phyloP scores from a whole-genome alignment of 2,888 invertebrate genomes.

The Synergus laeviventris region DNA sequence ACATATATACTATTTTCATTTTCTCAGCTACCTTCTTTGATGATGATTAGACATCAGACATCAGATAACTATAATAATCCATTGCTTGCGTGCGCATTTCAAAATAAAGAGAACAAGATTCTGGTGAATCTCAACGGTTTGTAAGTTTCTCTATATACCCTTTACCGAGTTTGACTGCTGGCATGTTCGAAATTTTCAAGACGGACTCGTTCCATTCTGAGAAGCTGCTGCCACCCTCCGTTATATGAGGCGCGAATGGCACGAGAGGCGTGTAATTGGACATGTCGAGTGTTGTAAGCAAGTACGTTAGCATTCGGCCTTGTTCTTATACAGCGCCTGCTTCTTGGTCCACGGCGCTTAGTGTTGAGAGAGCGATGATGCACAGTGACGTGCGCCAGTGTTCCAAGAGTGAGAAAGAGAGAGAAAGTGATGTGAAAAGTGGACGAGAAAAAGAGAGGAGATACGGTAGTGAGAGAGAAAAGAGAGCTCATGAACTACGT shows the following conservation, averaged over 20 bases:
- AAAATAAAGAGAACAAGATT: not conserved
- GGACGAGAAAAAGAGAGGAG: not conserved
- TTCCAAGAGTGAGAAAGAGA: not conserved
- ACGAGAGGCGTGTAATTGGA: conserved; percentile 67
- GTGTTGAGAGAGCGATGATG: conserved; percentile 40
- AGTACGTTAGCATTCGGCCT: conserved; percentile 54
- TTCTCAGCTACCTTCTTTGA: not conserved
- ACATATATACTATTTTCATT: too few species aligned
- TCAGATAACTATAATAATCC: conserved; percentile 13
- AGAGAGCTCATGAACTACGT: conserved; percentile 9
- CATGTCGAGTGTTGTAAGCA: conserved; percentile 61
- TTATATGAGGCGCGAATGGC: conserved; percentile 60
- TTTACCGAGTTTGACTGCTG: conserved; percentile 31
- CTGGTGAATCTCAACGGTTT: not conserved
- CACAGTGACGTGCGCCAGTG: conserved; percentile 39
- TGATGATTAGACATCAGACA: not conserved
- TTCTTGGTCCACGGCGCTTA: conserved; percentile 38
- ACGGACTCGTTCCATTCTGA: conserved; percentile 49
- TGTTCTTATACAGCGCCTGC: conserved; percentile 44
- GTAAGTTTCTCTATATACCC: conserved; percentile 10
- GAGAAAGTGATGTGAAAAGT: not conserved
- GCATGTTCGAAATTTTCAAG: conserved; percentile 49
- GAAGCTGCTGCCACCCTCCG: conserved; percentile 52
- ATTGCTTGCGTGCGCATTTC: not conserved
- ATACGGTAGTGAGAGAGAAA: not conserved